These are phyloP conservation scores for Zosterops lateralis DNA, from an alignment of 2,113 vertebrate genomes.

Conservation along the genomic window DNA sequence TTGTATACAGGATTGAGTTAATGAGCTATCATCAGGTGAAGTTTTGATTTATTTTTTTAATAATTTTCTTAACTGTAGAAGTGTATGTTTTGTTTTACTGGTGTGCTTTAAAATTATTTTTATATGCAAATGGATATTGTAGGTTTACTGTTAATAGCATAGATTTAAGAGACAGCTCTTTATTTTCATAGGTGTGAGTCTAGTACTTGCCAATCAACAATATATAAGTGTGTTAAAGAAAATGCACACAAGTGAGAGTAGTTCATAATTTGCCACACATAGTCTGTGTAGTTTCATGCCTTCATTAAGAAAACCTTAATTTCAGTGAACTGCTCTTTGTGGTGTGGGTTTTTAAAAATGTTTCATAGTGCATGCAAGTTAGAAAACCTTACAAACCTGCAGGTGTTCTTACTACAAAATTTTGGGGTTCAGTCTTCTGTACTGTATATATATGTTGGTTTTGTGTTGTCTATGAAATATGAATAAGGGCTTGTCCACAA, in stretches of 20 bases:
- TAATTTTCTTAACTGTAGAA: background rate
- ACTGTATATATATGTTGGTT: background rate
- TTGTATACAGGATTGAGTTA: background rate
- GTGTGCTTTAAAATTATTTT: background rate
- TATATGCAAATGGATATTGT: background rate
- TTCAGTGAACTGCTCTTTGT: background rate
- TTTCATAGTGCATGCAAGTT: background rate
- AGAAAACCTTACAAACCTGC: background rate
- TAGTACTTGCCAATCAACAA: background rate
- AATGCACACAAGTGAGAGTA: background rate
- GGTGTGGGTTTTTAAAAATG: background rate
- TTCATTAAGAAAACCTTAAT: constrained; percentile 4
- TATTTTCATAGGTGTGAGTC: background rate
- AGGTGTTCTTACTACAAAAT: background rate
- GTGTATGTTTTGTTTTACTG: background rate
- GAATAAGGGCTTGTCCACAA: background rate
- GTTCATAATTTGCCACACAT: background rate
- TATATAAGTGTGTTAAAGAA: background rate
- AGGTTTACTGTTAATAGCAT: background rate
- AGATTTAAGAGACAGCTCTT: background rate
- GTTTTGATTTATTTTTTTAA: background rate
- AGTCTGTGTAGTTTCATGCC: constrained; percentile 21
- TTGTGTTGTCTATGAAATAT: background rate
- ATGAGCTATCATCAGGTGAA: background rate
- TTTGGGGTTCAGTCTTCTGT: background rate